These are phyloP conservation scores for Reinhardtius hippoglossoides DNA, from an alignment of 2,113 vertebrate genomes.

Conservation along the genomic window DNA sequence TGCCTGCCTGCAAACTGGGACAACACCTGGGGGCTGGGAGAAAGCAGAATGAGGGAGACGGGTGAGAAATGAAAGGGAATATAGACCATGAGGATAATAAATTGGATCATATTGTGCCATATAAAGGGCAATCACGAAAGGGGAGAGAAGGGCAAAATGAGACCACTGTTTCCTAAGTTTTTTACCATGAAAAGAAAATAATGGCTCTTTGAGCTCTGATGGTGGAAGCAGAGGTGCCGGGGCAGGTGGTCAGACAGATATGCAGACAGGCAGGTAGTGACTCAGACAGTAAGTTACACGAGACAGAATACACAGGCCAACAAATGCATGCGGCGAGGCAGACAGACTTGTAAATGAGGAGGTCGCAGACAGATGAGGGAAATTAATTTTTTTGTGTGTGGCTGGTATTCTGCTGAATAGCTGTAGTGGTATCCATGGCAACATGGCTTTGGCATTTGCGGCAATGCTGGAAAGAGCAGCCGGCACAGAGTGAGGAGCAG, in stretches of 20 bases:
- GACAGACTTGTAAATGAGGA: conserved; percentile 47
- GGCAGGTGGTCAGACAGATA: conserved; percentile 71
- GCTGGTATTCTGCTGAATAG: conserved; percentile 61
- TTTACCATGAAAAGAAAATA: conserved; percentile 11
- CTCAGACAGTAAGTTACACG: conserved; percentile 68
- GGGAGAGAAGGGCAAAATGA: conserved; percentile 20
- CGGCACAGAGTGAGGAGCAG: conserved; percentile 29
- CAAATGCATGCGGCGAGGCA: conserved; percentile 42
- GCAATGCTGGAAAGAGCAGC: conserved; percentile 44
- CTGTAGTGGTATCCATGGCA: conserved; percentile 71
- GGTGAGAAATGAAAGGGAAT: not conserved
- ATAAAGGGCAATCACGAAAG: conserved; percentile 15
- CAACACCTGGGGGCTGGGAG: conserved; percentile 22
- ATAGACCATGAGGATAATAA: conserved; percentile 38
- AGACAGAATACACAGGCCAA: conserved; percentile 42
- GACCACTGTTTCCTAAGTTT: conserved; percentile 13
- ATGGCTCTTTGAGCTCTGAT: conserved; percentile 15
- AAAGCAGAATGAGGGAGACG: conserved; percentile 2
- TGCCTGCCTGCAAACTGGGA: conserved; percentile 53
- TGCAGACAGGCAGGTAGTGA: conserved; percentile 69
- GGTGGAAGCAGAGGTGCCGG: conserved; percentile 25
- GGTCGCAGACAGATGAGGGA: conserved; percentile 55
- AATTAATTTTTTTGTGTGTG: conserved; percentile 28
- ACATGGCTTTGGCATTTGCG: conserved; percentile 47
- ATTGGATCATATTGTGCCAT: conserved; percentile 35